A percentile compares a stretch with the other conserved stretches of the same genome.
Evolutionary conservation across 2,797 vertebrate species (phyloP).

Genomic region (Microcaecilia unicolor): DNA sequence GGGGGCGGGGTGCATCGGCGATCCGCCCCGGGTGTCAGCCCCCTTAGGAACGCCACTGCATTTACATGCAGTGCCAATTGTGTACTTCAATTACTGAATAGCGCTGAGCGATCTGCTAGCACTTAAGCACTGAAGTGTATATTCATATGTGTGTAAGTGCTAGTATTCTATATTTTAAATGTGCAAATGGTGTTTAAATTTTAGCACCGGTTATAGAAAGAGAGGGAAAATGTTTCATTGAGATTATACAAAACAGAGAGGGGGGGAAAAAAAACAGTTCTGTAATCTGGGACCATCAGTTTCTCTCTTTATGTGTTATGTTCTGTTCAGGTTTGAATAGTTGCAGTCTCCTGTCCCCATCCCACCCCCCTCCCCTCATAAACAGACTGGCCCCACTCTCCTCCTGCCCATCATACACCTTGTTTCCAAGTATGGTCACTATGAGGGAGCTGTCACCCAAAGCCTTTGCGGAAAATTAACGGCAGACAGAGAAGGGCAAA

Average conservation of each 20-base stretch:
- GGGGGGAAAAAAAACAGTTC: constrained; percentile 10
- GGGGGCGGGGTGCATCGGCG: too few species aligned
- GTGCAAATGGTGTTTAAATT: too few species aligned
- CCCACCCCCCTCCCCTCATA: constrained; percentile 5
- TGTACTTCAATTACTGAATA: too few species aligned
- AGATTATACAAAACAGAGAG: background rate
- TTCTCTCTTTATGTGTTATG: constrained; percentile 17
- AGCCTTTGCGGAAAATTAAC: constrained; percentile 83
- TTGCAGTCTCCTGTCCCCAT: constrained; percentile 24
- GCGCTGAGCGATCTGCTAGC: too few species aligned
- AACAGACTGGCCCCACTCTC: constrained; percentile 37
- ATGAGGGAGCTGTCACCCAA: constrained; percentile 75
- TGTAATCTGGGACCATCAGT: constrained; percentile 19
- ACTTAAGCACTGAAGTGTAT: too few species aligned
- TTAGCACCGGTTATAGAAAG: too few species aligned
- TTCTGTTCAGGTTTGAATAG: constrained; percentile 16
- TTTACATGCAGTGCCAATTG: too few species aligned
- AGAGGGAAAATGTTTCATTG: too few species aligned
- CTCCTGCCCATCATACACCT: constrained; percentile 48
- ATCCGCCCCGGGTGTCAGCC: too few species aligned
- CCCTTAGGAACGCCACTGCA: too few species aligned
- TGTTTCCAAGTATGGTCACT: constrained; percentile 85
- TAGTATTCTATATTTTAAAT: too few species aligned
- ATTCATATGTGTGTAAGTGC: too few species aligned
- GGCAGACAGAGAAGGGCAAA: constrained; percentile 81